These are phyloP conservation scores for Tenualosa thibaudeaui DNA, from an alignment of 2,797 vertebrate genomes.

Conservation along the genomic window DNA sequence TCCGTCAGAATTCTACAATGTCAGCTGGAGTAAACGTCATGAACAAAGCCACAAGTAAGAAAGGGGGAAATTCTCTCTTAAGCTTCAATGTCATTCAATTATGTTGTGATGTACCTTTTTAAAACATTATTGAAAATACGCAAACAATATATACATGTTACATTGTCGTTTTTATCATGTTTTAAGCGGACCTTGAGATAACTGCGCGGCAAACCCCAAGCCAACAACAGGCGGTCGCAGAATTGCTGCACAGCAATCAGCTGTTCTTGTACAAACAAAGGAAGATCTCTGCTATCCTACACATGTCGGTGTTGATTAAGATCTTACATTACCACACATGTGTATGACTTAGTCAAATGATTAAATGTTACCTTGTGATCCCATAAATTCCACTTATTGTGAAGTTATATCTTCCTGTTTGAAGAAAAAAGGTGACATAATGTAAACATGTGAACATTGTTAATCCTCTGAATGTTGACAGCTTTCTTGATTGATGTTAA, in stretches of 20 bases:
- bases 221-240: conserved; percentile 55
- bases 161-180: not conserved
- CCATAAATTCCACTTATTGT: conserved; percentile 76
- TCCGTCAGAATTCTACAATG: conserved; percentile 14
- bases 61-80: not conserved
- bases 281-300: conserved; percentile 49
- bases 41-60: conserved; percentile 30
- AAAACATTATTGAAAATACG: not conserved
- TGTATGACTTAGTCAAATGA: conserved; percentile 28
- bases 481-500: conserved; percentile 1
- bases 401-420: conserved; percentile 70
- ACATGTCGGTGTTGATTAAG: conserved; percentile 16
- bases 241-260: conserved; percentile 61
- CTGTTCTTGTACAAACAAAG: conserved; percentile 77
- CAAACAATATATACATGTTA: not conserved
- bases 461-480: conserved; percentile 29
- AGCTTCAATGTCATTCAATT: not conserved
- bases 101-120: not conserved
- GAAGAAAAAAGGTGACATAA: conserved; percentile 51
- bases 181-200: not conserved
- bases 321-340: not conserved
- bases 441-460: conserved; percentile 9
- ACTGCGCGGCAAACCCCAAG: conserved; percentile 26
- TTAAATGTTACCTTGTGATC: conserved; percentile 77
- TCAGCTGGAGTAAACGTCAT: conserved; percentile 5